Base-by-base conservation (phyloP, 2,113 vertebrate species). In the Chitala chitala region DNA sequence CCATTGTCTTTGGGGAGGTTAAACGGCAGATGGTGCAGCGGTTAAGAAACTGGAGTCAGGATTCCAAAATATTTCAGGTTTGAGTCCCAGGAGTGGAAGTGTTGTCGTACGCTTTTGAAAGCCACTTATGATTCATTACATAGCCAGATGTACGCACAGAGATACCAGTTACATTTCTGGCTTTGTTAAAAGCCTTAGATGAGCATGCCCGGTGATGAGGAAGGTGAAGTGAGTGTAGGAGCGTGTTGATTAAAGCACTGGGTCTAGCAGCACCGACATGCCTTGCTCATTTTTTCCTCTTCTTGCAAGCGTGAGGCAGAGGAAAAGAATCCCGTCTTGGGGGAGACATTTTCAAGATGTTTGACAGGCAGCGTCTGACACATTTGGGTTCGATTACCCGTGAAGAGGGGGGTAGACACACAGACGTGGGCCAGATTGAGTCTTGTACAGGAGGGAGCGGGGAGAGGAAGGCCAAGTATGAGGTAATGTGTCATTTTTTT, bases 331-430 rank as follows among this genome's bases (percentile, higher is more conserved):
- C 29, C 56, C 22, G 55, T 70, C 79, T 78, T 63, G 1, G 46
- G 77, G 78, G 84, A 81, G 73, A 51, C 61, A 24, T 84, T 81
- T 81, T 79, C 85, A 75, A 75, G 68, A 75, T 75, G 74, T 75
- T 84, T 82, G 72, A 82, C 84, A 74, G 58, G 44, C 75, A 71
- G 74, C 84, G 75, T 88, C 84, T 86, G 88, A 87, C 86, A 82
- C 75, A 75, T 83, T 86, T 76, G 82, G 85, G 83, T 82, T 83
- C 6, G 17, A 42, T 77, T 80, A 65, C 0, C 69, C 77, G 72
- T 77, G 55, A 31, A 71, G 46, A 68, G 13, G 2, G 38, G 46
- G 64, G 38, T 38, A 17, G 44, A 17, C 42, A 61, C 33, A 42
- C 81, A 79, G 51, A 70, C 26, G 17, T 20, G 55, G 55, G 68